Conservation (phyloP, 2,797 vertebrate species). For the Sebastolobus alascanus region DNA sequence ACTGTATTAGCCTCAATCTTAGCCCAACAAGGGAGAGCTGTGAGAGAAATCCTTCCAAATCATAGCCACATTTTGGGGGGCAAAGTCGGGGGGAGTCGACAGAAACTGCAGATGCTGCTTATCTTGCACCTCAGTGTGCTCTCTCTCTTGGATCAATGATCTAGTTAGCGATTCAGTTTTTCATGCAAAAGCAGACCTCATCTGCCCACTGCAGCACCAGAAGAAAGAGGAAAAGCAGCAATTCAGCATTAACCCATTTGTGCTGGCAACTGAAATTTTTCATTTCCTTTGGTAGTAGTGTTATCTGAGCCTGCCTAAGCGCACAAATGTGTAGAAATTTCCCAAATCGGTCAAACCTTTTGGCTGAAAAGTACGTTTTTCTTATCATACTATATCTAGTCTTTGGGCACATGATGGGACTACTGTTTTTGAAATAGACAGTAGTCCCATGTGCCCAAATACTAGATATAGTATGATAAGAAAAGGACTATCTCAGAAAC, state of each 20-base stretch:
- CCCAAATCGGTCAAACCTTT: too few species aligned
- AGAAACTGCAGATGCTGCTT: slow-evolving; percentile 64
- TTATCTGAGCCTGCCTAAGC: too few species aligned
- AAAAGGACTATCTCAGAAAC: too few species aligned
- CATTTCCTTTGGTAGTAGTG: too few species aligned
- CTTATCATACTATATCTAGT: too few species aligned
- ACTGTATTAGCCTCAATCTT: slow-evolving; percentile 61
- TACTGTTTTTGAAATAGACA: too few species aligned
- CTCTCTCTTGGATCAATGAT: slow-evolving; percentile 67
- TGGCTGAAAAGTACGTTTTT: accelerated
- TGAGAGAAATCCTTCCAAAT: slow-evolving; percentile 15
- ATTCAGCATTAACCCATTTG: slow-evolving; percentile 12
- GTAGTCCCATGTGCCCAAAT: too few species aligned
- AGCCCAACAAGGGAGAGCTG: slow-evolving; percentile 22
- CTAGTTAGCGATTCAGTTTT: slow-evolving; percentile 60
- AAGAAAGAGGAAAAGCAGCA: slow-evolving; percentile 30
- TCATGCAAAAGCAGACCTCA: slow-evolving; percentile 51
- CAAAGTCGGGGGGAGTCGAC: slow-evolving; percentile 1
- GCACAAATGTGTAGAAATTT: too few species aligned
- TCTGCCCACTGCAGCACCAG: slow-evolving; percentile 32
- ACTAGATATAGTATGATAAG: too few species aligned
- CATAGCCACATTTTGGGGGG: slow-evolving; percentile 9
- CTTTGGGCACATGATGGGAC: too few species aligned
- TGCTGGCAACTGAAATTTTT: too few species aligned
- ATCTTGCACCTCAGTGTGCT: slow-evolving; percentile 55